Conservation (phyloP, 1,140 invertebrate genomes). For the Phocides pigmalion region DNA sequence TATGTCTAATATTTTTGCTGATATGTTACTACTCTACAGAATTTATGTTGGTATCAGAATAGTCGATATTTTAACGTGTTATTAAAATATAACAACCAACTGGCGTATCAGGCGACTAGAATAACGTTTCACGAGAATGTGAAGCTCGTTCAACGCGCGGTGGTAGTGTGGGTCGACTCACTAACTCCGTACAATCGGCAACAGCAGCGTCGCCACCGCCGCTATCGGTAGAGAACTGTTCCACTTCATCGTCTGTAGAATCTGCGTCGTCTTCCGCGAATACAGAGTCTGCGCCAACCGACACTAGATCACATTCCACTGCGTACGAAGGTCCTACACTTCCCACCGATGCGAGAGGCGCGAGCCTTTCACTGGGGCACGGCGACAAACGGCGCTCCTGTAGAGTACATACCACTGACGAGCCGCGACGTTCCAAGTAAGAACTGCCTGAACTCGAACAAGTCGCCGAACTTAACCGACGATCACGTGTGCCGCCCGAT, state of each 20-base stretch:
- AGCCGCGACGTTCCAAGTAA: constrained; percentile 90
- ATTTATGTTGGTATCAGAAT: constrained; percentile 29
- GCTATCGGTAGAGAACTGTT: constrained; percentile 91
- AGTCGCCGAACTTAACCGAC: constrained; percentile 90
- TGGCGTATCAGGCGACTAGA: constrained; percentile 61
- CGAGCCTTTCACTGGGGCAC: constrained; percentile 89
- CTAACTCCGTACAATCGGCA: constrained; percentile 63
- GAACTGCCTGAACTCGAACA: constrained; percentile 92
- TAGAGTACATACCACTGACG: constrained; percentile 89
- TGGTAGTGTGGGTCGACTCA: constrained; percentile 56
- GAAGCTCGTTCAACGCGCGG: constrained; percentile 59
- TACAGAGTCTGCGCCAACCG: constrained; percentile 89
- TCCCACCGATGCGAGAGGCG: constrained; percentile 91
- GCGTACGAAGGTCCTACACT: constrained; percentile 88
- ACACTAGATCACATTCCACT: constrained; percentile 88
- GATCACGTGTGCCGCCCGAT: constrained; percentile 84
- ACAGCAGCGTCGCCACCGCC: constrained; percentile 82
- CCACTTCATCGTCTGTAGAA: constrained; percentile 92
- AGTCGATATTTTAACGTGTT: constrained; percentile 72
- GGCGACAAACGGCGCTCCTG: constrained; percentile 89
- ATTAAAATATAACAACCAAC: constrained; percentile 66
- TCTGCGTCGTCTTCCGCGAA: constrained; percentile 88
- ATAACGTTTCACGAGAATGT: constrained; percentile 75
- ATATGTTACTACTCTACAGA: constrained; percentile 40
- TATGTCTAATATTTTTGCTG: constrained; percentile 57